Conservation (phyloP, 2,113 vertebrate genomes). For the Python bivittatus region DNA sequence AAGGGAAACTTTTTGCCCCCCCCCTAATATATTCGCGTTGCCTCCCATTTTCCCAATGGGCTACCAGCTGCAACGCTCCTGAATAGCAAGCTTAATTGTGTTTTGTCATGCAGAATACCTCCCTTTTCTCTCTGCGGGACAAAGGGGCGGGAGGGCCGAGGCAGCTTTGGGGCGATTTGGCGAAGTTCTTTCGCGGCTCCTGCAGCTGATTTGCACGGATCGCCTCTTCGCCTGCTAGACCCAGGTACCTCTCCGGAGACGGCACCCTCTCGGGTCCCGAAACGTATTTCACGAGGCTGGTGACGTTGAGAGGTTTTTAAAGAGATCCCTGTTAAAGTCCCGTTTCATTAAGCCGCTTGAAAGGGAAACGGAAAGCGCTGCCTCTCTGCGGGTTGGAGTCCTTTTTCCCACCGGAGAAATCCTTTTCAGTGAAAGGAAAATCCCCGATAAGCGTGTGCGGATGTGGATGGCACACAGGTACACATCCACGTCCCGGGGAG, state of each 20-base stretch:
- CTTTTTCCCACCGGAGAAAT: neutral
- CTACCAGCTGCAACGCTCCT: constrained; percentile 92
- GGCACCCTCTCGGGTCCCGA: neutral
- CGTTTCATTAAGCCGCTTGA: neutral
- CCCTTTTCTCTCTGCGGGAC: constrained; percentile 81
- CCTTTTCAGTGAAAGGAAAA: neutral
- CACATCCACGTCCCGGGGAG: neutral
- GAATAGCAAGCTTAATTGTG: constrained; percentile 95
- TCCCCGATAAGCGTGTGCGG: neutral
- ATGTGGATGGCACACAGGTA: neutral
- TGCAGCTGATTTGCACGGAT: constrained; percentile 66
- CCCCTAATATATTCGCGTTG: constrained; percentile 83
- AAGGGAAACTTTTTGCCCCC: constrained; percentile 67
- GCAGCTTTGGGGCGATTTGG: constrained; percentile 73
- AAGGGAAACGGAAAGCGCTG: neutral
- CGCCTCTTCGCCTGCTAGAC: constrained; percentile 65
- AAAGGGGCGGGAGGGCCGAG: neutral
- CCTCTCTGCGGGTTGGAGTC: no score
- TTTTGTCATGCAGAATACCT: constrained; percentile 96
- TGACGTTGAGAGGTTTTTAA: neutral
- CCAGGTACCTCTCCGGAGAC: constrained; percentile 63
- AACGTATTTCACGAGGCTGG: neutral
- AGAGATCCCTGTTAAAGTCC: neutral
- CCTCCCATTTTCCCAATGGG: constrained; percentile 84
- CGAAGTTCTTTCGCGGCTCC: constrained; percentile 65